Percentiles rank a stretch among this genome's conserved stretches.
Conservation (phyloP, 2,888 invertebrate genomes). For the Bhutanitis thaidina region DNA sequence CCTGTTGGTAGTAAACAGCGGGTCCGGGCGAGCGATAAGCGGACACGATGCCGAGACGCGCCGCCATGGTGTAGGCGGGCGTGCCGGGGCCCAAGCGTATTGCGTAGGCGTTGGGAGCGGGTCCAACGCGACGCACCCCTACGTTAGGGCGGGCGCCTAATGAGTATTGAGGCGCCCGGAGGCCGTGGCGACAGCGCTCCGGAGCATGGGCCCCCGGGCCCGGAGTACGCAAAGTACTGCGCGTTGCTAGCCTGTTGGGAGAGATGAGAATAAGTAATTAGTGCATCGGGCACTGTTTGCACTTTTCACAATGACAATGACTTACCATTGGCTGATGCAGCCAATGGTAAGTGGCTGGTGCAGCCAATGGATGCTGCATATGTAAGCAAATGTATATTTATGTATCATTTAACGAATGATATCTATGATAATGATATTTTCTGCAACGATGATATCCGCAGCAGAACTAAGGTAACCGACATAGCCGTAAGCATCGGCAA, state of each 20-base stretch:
- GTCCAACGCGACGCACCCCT: slow-evolving; percentile 65
- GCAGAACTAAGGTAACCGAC: no score
- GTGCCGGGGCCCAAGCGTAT: slow-evolving; percentile 63
- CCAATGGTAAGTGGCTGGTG: no score
- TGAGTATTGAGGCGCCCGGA: slow-evolving; percentile 79
- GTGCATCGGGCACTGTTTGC: no score
- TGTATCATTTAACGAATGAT: no score
- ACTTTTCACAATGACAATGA: no score
- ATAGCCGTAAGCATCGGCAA: no score
- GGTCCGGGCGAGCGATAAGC: slow-evolving; percentile 71
- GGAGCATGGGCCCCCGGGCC: slow-evolving; percentile 84
- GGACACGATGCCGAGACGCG: slow-evolving; percentile 47
- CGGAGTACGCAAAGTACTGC: slow-evolving; percentile 59
- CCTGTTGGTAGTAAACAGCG: slow-evolving; percentile 72
- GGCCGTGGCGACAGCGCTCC: slow-evolving; percentile 74
- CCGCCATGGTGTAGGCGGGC: slow-evolving; percentile 66
- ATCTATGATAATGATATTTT: no score
- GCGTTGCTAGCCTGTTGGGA: slow-evolving; percentile 37
- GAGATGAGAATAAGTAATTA: not conserved
- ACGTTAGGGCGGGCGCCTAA: slow-evolving; percentile 71
- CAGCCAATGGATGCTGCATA: no score
- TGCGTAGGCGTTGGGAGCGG: slow-evolving; percentile 83
- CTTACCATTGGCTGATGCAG: no score
- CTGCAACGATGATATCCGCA: no score
- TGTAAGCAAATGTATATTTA: no score